Evolutionary conservation across 2,113 vertebrate genomes (phyloP), one percentile per base, ranked within the genome.

Genomic region (Cepphus grylle): DNA sequence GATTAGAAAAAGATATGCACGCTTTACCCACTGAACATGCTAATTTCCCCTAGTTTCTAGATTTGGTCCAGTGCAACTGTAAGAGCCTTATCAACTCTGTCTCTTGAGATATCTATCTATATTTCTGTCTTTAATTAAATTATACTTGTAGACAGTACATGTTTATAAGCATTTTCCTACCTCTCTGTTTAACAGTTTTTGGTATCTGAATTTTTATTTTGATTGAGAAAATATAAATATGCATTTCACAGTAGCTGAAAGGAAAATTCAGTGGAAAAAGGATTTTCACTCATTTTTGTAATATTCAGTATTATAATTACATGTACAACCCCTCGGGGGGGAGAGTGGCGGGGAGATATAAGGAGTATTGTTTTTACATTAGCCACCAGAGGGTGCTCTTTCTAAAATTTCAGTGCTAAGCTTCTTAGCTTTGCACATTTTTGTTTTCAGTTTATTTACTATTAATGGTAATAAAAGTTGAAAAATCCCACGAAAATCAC

Each of bases 311-410:
- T 19, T 61, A 19, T 4, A 74, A 42, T 19, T 11, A 21, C 4
- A 32, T 3, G 2, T 16, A 14, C 23, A 49, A 11, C 2, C 36
- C 4, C 42, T 50, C 2, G 27, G 7, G 27, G 27, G 25, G 27
- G 26, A 27, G 52, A 14, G 26, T 7, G 6, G 7, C 9, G 45
- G 13, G 15, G 20, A 59, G 25, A 62, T 6, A 5, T 3, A 10
- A 5, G 15, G 12, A 27, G 5, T 15, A 4, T 17, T 29, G 4
- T 34, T 74, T 45, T 34, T 1, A 25, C 0, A 6, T 14, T 17
- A 47, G 36, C 55, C 94, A 90, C 80, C 61, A 96, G 95, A 95
- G 92, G 80, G 90, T 56, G 34, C 50, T 88, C 72, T 70, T 86
- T 86, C 8, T 61, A 94, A 92, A 86, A 78, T 8, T 18, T 93